Conservation (phyloP, 2,797 vertebrate genomes). For the Clarias platycephalus region DNA sequence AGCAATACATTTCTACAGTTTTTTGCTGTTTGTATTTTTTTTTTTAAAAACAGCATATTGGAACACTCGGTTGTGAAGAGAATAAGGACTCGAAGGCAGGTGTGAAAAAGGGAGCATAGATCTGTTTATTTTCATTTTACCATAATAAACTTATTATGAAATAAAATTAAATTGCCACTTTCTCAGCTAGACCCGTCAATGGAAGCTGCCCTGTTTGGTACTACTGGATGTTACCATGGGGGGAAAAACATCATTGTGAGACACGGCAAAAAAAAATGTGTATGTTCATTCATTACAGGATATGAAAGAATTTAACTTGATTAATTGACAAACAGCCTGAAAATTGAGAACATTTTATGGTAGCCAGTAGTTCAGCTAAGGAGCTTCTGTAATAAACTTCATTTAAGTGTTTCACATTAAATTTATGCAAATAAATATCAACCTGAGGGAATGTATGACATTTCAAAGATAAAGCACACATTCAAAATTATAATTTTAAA, state of each 20-base stretch:
- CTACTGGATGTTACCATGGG: too few relatives aligned
- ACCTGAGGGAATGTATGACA: background rate
- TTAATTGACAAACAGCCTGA: background rate
- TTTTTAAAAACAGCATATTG: background rate
- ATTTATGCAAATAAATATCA: background rate
- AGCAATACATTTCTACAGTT: background rate
- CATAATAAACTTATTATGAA: background rate
- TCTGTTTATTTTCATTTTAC: background rate
- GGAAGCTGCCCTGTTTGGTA: background rate
- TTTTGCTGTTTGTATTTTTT: background rate
- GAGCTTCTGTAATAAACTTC: background rate
- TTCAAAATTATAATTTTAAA: too few relatives aligned
- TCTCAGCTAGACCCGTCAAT: background rate
- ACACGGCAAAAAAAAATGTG: background rate
- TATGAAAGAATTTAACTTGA: background rate
- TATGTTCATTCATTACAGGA: background rate
- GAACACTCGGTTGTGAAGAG: background rate
- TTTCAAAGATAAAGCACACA: background rate
- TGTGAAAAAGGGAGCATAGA: background rate
- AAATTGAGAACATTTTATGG: background rate
- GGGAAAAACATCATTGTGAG: too few relatives aligned
- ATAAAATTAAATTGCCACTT: background rate
- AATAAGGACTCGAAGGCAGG: background rate
- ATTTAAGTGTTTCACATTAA: background rate
- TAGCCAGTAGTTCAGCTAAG: background rate